Percentiles rank a stretch among this genome's conserved stretches.
These are phyloP conservation scores for Stegodyphus mimosarum DNA, from an alignment of 1,140 invertebrate species.

Conservation along the genomic window DNA sequence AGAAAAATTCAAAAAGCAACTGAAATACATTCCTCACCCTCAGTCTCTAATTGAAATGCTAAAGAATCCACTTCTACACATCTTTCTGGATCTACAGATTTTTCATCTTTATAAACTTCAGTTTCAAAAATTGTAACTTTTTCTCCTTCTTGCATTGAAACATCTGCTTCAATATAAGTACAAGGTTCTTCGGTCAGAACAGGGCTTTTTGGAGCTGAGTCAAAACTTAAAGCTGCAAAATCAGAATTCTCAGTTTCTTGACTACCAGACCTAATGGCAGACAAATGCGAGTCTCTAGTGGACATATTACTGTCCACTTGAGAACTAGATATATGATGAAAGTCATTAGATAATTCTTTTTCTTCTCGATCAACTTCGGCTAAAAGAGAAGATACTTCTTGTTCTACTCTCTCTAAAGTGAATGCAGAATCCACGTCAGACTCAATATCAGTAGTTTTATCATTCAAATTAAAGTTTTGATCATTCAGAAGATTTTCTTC, in stretches of 20 bases:
- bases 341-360: constrained; percentile 28
- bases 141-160: neutral
- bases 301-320: constrained; percentile 2
- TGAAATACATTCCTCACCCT: constrained; percentile 53
- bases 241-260: neutral
- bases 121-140: neutral
- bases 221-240: neutral
- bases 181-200: neutral
- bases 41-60: constrained; percentile 8
- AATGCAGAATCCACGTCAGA: constrained; percentile 25
- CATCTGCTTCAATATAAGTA: neutral
- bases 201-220: neutral
- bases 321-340: neutral
- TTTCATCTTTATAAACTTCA: neutral
- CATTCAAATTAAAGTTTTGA: neutral
- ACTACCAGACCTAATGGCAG: neutral
- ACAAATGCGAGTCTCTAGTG: neutral
- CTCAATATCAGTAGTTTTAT: neutral
- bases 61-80: neutral
- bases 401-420: constrained; percentile 49
- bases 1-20: constrained; percentile 16
- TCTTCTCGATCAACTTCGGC: constrained; percentile 55
- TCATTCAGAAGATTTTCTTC: constrained; percentile 45
- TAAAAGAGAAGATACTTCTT: constrained; percentile 56
- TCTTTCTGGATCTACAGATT: neutral